Conservation (phyloP, 2,113 vertebrate species). For the Laticauda laticaudata region DNA sequence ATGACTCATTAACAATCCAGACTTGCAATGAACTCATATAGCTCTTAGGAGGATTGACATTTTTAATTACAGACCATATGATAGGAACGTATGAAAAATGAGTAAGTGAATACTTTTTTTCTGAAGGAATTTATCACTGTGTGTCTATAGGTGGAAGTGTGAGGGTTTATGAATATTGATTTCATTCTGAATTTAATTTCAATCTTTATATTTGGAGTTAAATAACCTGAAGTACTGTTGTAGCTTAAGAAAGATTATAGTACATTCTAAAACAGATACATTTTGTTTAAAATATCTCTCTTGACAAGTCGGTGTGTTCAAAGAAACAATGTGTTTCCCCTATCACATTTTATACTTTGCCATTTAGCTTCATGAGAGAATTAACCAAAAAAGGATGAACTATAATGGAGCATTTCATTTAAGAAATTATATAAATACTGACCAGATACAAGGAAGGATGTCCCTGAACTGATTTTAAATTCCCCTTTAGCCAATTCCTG, state of each 20-base stretch:
- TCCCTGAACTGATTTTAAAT: neutral
- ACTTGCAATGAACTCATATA: conserved; percentile 56
- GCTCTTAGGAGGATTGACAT: conserved; percentile 51
- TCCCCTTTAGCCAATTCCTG: neutral
- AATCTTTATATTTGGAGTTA: conserved; percentile 19
- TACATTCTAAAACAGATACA: neutral
- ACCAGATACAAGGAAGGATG: neutral
- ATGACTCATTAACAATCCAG: conserved; percentile 51
- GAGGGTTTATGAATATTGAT: neutral
- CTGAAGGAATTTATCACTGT: conserved; percentile 47
- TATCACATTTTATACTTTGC: neutral
- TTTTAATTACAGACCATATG: conserved; percentile 52
- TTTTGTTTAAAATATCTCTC: conserved; percentile 45
- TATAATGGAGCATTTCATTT: neutral
- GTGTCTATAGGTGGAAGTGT: conserved; percentile 22
- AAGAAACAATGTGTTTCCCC: neutral
- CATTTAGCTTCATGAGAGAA: neutral
- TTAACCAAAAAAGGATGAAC: neutral
- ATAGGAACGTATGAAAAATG: conserved; percentile 45
- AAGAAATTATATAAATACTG: neutral
- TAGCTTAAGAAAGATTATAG: neutral
- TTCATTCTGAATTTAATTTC: neutral
- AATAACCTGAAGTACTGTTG: conserved; percentile 52
- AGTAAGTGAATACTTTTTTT: conserved; percentile 40
- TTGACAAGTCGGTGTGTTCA: neutral